Evolutionary conservation across 2,113 vertebrate genomes (phyloP).

Genomic region (Sitta europaea): DNA sequence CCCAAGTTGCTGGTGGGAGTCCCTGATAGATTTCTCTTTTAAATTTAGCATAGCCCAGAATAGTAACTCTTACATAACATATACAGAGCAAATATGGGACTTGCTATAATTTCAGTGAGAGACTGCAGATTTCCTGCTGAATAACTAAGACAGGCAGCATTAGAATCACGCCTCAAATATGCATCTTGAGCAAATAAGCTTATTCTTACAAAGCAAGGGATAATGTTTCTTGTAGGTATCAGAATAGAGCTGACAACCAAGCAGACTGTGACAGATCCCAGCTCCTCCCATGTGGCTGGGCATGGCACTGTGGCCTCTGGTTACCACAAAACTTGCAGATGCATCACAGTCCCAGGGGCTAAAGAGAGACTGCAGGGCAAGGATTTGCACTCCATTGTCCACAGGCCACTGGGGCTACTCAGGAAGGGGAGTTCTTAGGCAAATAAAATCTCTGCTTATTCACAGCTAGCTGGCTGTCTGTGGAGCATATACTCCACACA

Average conservation of each 20-base stretch:
- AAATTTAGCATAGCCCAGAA: constrained; percentile 26
- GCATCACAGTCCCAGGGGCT: not conserved
- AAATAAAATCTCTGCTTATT: not conserved
- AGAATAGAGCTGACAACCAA: not conserved
- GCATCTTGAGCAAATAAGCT: not conserved
- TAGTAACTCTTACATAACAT: constrained; percentile 58
- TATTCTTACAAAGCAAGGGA: not conserved
- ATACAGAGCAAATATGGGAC: constrained; percentile 24
- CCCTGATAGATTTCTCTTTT: constrained; percentile 43
- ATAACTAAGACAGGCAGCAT: not conserved
- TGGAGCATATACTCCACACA: not conserved
- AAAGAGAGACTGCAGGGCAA: not conserved
- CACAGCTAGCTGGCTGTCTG: not conserved
- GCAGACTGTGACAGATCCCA: not conserved
- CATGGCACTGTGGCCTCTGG: not conserved
- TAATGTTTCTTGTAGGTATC: not conserved
- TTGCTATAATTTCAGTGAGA: constrained; percentile 28
- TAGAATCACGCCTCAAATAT: not conserved
- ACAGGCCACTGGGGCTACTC: not conserved
- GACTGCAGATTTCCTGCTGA: constrained; percentile 16
- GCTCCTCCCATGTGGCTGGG: not conserved
- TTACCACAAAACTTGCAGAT: not conserved
- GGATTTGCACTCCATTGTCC: not conserved
- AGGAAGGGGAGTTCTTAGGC: not conserved
- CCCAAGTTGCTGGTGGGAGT: constrained; percentile 16